phyloP scores from a whole-genome alignment of 2,797 vertebrate genomes.

The Syndactyla subalaris region DNA sequence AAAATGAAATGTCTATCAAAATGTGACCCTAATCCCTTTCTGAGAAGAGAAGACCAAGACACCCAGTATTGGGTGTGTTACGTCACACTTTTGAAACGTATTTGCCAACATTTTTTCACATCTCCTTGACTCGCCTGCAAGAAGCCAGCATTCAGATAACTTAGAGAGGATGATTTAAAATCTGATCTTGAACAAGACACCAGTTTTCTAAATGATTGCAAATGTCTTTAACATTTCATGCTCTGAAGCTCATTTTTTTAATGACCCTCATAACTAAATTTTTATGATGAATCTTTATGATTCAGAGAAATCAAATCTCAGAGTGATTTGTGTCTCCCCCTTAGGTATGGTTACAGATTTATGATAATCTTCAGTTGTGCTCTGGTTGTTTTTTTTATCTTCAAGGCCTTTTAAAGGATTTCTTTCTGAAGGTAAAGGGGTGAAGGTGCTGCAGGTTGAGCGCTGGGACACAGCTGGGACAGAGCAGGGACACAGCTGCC shows the following conservation, averaged over 20 bases:
- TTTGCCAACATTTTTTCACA: not conserved
- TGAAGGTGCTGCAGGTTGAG: not conserved
- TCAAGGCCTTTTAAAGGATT: not conserved
- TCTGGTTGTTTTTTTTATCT: not conserved
- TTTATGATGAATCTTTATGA: conserved; percentile 52
- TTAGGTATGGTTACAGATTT: not conserved
- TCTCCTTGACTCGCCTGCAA: not conserved
- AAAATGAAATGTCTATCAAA: not conserved
- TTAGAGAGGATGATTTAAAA: conserved; percentile 23
- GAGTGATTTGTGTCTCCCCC: not conserved
- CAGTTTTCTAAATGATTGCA: conserved; percentile 23
- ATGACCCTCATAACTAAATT: conserved; percentile 29
- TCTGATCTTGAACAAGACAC: not conserved
- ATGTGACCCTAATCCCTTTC: not conserved
- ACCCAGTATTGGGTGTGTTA: not conserved
- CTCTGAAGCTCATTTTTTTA: conserved; percentile 38
- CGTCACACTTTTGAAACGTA: not conserved
- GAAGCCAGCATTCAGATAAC: not conserved
- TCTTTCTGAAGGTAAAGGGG: not conserved
- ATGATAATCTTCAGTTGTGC: not conserved
- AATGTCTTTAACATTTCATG: conserved; percentile 44
- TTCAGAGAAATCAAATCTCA: conserved; percentile 44
- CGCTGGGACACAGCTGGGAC: too few relatives aligned
- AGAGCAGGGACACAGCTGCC: not conserved
- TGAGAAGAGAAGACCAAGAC: not conserved